Evolutionary conservation across 2,113 vertebrate species (phyloP).

Genomic region (Scortum barcoo): DNA sequence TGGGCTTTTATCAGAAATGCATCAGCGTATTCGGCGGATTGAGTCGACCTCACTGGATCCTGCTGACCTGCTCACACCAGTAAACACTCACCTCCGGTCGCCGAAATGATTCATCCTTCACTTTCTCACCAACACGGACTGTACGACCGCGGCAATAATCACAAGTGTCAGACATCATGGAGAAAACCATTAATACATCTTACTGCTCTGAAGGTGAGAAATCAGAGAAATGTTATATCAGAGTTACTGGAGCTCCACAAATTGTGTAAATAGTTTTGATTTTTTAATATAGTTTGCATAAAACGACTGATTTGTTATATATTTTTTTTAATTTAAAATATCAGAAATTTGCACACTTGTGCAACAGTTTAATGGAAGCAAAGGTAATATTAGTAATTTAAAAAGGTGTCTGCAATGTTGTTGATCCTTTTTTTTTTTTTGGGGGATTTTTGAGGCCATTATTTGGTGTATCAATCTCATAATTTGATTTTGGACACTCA

Average conservation of each 20-base stretch:
- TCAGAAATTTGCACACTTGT: too few species aligned
- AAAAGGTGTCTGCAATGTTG: too few species aligned
- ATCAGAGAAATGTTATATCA: too few species aligned
- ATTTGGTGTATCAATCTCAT: background rate
- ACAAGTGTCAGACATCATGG: background rate
- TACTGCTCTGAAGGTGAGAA: too few species aligned
- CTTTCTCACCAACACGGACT: background rate
- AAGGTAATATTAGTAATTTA: too few species aligned
- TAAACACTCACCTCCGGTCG: constrained; percentile 8
- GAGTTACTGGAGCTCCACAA: too few species aligned
- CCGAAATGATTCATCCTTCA: background rate
- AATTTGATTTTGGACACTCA: background rate
- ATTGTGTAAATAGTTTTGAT: too few species aligned
- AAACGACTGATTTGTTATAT: too few species aligned
- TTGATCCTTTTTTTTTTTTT: background rate
- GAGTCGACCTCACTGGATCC: constrained; percentile 18
- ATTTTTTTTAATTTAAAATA: too few species aligned
- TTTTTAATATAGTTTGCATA: too few species aligned
- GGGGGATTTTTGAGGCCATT: background rate
- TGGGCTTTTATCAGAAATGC: constrained; percentile 24
- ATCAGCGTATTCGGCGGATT: constrained; percentile 1
- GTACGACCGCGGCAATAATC: background rate
- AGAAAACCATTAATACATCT: too few species aligned
- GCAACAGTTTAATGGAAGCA: too few species aligned
- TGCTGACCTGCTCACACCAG: constrained; percentile 21